phyloP scores from a whole-genome alignment of 2,888 invertebrate genomes.

The Monopis laevigella region DNA sequence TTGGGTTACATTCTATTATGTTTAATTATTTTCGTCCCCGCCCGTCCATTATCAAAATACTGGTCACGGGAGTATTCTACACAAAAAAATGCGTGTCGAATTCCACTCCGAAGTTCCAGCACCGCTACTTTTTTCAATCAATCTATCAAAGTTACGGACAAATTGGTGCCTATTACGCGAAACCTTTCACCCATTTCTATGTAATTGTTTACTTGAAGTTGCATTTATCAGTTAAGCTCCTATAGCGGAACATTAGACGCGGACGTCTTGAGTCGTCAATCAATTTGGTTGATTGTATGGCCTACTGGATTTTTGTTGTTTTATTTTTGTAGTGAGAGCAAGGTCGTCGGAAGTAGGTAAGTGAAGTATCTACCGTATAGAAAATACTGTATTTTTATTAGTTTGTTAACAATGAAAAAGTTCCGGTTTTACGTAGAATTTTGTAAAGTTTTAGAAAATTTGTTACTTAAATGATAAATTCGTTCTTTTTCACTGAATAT shows the following conservation, averaged over 20 bases:
- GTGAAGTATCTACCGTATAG: too few species aligned
- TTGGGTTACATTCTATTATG: too few species aligned
- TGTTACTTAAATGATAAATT: too few species aligned
- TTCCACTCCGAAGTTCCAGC: not conserved
- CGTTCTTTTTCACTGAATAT: too few species aligned
- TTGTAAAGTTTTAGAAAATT: too few species aligned
- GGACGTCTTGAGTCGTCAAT: conserved; percentile 19
- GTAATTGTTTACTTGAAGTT: conserved; percentile 26
- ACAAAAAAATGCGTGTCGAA: conserved; percentile 5
- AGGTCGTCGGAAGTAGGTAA: conserved; percentile 18
- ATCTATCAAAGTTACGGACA: conserved; percentile 30
- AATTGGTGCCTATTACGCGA: conserved; percentile 38
- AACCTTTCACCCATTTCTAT: conserved; percentile 45
- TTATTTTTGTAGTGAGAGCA: conserved; percentile 25
- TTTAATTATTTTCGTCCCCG: too few species aligned
- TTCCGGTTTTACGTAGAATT: too few species aligned
- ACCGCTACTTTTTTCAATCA: conserved; percentile 27
- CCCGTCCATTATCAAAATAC: conserved; percentile 4
- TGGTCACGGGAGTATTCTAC: conserved; percentile 1
- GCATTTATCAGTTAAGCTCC: conserved; percentile 17
- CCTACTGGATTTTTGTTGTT: conserved; percentile 16
- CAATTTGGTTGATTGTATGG: not conserved
- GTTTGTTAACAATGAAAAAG: too few species aligned
- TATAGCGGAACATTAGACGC: conserved; percentile 25
- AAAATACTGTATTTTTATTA: too few species aligned